Evolutionary conservation across 2,888 invertebrate species (phyloP).

Genomic region (Hipparchia semele): DNA sequence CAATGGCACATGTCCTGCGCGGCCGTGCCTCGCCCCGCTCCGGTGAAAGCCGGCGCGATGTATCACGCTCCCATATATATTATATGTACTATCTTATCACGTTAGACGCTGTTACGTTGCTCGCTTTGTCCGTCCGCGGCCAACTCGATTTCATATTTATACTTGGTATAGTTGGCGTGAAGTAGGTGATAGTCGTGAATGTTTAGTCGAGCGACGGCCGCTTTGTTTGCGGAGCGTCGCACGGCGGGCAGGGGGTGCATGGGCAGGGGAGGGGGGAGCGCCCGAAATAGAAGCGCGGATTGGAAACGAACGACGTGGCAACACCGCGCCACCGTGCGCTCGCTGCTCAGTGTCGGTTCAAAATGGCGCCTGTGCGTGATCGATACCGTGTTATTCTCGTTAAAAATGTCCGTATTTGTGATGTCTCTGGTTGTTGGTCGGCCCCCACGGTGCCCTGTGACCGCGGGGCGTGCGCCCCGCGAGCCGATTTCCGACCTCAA

Average conservation of each 20-base stretch:
- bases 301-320: slow-evolving; percentile 78
- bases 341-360: slow-evolving; percentile 77
- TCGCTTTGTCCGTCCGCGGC: slow-evolving; percentile 48
- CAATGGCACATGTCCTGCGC: slow-evolving; percentile 85
- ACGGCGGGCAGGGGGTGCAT: slow-evolving; percentile 47
- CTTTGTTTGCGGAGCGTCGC: slow-evolving; percentile 67
- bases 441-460: slow-evolving; percentile 73
- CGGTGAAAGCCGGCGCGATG: slow-evolving; percentile 76
- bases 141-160: slow-evolving; percentile 65
- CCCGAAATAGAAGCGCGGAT: slow-evolving; percentile 79
- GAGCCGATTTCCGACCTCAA: slow-evolving; percentile 72
- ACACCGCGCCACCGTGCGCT: slow-evolving; percentile 64
- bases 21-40: slow-evolving; percentile 70
- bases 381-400: slow-evolving; percentile 79
- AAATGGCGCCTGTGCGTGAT: slow-evolving; percentile 83
- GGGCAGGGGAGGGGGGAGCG: slow-evolving; percentile 57
- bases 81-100: slow-evolving; percentile 67
- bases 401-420: slow-evolving; percentile 76
- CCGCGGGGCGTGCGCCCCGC: slow-evolving; percentile 66
- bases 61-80: slow-evolving; percentile 50
- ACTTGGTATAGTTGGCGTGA: slow-evolving; percentile 55
- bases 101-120: slow-evolving; percentile 55
- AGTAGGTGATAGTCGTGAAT: slow-evolving; percentile 54
- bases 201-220: slow-evolving; percentile 72
- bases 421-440: slow-evolving; percentile 77